Evolutionary conservation across 1,140 invertebrate genomes (phyloP).

Genomic region (Drosophila lacertosa): DNA sequence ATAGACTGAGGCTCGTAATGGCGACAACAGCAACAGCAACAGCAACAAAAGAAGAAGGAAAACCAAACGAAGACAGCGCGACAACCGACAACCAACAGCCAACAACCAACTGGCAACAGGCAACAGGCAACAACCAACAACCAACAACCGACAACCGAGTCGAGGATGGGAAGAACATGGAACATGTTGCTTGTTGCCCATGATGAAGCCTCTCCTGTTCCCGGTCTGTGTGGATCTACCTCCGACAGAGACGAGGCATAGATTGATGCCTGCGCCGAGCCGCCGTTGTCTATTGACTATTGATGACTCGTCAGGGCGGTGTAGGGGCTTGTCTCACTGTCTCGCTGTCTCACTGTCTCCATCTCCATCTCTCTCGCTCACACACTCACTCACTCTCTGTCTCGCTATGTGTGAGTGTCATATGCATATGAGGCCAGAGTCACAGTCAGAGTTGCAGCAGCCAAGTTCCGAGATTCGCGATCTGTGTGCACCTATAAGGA

Average conservation of each 20-base stretch:
- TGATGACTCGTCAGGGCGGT: slow-evolving; percentile 54
- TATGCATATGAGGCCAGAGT: slow-evolving; percentile 68
- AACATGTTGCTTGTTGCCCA: slow-evolving; percentile 59
- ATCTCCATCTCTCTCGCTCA: slow-evolving; percentile 9
- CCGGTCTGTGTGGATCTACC: slow-evolving; percentile 2
- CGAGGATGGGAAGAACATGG: slow-evolving; percentile 49
- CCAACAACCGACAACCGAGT: slow-evolving; percentile 19
- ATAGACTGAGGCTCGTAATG: slow-evolving; percentile 75
- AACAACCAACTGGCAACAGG: no score
- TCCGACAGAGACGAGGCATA: slow-evolving; percentile 28
- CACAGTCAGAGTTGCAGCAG: slow-evolving; percentile 1
- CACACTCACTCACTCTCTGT: background rate
- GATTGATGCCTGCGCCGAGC: slow-evolving; percentile 66
- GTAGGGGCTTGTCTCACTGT: background rate
- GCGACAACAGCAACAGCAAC: slow-evolving; percentile 75
- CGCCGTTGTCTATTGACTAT: slow-evolving; percentile 71
- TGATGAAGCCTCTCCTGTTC: slow-evolving; percentile 28
- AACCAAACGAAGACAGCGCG: slow-evolving; percentile 18
- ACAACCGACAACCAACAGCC: slow-evolving; percentile 29
- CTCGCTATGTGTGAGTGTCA: slow-evolving; percentile 57
- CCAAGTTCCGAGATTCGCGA: slow-evolving; percentile 29
- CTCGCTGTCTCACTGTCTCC: background rate
- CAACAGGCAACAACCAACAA: slow-evolving; percentile 14
- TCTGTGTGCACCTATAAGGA: slow-evolving; percentile 63
- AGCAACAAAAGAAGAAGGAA: slow-evolving; percentile 43